Percentiles rank a stretch among this genome's conserved stretches.
These are phyloP conservation scores for rabbit (Oryctolagus cuniculus) DNA, from an alignment of 2,113 vertebrate species.

Conservation along the genomic window DNA sequence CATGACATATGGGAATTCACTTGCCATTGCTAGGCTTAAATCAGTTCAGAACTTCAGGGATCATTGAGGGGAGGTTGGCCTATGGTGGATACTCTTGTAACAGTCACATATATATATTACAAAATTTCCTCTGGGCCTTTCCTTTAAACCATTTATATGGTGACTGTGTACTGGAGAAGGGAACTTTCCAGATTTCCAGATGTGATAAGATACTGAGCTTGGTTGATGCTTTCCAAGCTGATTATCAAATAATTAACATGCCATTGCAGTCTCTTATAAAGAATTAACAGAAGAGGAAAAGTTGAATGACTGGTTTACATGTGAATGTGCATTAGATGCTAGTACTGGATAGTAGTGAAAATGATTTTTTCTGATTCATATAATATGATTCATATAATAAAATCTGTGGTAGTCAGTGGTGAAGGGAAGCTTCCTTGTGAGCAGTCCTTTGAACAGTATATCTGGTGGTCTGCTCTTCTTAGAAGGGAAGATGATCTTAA, in stretches of 20 bases:
- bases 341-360: not conserved
- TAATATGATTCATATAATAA: not conserved
- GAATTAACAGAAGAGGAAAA: not conserved
- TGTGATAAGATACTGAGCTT: not conserved
- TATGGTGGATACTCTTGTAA: not conserved
- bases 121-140: not conserved
- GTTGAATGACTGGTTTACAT: not conserved
- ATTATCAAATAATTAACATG: not conserved
- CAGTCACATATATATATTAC: not conserved
- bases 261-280: not conserved
- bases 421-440: not conserved
- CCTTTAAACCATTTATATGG: not conserved
- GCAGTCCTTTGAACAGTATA: not conserved
- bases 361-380: not conserved
- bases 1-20: not conserved
- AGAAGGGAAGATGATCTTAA: not conserved
- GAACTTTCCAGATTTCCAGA: not conserved
- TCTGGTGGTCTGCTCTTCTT: not conserved
- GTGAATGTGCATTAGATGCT: not conserved
- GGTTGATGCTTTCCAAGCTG: not conserved
- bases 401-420: not conserved
- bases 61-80: not conserved
- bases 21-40: not conserved
- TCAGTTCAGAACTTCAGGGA: not conserved
- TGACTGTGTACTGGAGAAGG: not conserved